Percentiles rank a stretch among this genome's conserved stretches.
phyloP scores from a whole-genome alignment of 2,113 vertebrate species.

The Vireo altiloquus region DNA sequence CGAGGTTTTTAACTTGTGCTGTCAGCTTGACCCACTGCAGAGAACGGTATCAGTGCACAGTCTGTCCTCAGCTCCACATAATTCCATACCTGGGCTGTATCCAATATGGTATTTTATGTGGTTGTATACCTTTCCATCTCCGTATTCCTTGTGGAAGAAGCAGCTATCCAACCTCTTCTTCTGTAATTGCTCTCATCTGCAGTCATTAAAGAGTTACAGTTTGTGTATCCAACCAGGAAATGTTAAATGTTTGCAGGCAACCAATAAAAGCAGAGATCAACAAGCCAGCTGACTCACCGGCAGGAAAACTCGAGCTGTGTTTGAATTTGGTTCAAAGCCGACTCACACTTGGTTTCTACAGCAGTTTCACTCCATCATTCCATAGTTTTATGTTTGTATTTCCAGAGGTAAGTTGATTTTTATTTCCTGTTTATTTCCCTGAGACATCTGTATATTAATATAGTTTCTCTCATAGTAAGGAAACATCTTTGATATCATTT shows the following conservation, averaged over 20 bases:
- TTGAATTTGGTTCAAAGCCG: neutral
- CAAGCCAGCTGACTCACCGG: neutral
- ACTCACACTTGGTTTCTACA: neutral
- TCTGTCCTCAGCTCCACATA: neutral
- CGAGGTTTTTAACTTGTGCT: neutral
- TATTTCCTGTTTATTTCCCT: neutral
- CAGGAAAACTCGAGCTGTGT: neutral
- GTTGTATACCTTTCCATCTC: neutral
- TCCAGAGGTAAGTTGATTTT: conserved; percentile 41
- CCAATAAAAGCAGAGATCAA: conserved; percentile 12
- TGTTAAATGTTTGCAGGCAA: neutral
- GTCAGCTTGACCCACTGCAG: neutral
- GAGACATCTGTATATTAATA: neutral
- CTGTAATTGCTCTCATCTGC: neutral
- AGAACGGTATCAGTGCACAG: neutral
- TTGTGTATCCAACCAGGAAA: neutral
- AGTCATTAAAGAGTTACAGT: conserved; percentile 48
- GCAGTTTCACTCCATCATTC: neutral
- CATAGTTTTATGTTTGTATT: fast-evolving
- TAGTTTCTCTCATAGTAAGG: neutral
- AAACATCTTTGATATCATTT: neutral
- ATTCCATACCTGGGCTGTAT: neutral
- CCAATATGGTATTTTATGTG: fast-evolving
- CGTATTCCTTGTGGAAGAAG: neutral
- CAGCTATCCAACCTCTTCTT: neutral